Conservation (phyloP, 2,888 invertebrate genomes). For the Plemyria rubiginata region DNA sequence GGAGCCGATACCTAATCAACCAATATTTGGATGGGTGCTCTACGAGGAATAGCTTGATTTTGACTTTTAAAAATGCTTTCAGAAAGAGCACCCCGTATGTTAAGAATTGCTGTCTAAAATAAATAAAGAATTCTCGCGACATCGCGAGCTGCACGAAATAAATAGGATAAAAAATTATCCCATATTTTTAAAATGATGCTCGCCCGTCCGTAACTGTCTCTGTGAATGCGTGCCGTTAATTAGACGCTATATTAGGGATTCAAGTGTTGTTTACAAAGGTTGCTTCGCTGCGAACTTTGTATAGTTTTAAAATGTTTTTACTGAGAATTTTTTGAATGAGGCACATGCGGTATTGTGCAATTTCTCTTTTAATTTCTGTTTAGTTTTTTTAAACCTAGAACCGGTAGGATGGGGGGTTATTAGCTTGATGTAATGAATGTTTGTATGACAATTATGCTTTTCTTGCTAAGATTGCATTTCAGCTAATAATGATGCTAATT, state of each 20-base stretch:
- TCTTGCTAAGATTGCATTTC: background rate
- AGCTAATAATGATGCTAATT: too few relatives aligned
- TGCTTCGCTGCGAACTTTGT: constrained; percentile 25
- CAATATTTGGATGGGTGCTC: too few relatives aligned
- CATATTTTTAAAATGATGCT: constrained; percentile 42
- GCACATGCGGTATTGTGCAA: constrained; percentile 6
- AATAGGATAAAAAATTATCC: too few relatives aligned
- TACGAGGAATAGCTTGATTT: too few relatives aligned
- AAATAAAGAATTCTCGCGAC: too few relatives aligned
- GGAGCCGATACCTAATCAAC: too few relatives aligned
- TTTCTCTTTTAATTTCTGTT: background rate
- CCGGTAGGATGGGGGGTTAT: background rate
- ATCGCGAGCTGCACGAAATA: background rate
- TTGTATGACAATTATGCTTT: background rate
- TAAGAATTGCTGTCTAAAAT: too few relatives aligned
- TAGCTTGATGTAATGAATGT: background rate
- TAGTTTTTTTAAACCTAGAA: background rate
- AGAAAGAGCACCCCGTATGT: too few relatives aligned
- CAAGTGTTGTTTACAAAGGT: constrained; percentile 56
- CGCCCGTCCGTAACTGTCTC: constrained; percentile 45
- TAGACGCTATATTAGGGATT: constrained; percentile 76
- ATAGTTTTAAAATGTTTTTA: constrained; percentile 21
- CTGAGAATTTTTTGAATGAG: constrained; percentile 32
- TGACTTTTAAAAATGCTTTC: too few relatives aligned
- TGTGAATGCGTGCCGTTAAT: constrained; percentile 74